These are phyloP conservation scores for Scopus umbretta DNA, from an alignment of 2,113 vertebrate genomes.

Conservation along the genomic window DNA sequence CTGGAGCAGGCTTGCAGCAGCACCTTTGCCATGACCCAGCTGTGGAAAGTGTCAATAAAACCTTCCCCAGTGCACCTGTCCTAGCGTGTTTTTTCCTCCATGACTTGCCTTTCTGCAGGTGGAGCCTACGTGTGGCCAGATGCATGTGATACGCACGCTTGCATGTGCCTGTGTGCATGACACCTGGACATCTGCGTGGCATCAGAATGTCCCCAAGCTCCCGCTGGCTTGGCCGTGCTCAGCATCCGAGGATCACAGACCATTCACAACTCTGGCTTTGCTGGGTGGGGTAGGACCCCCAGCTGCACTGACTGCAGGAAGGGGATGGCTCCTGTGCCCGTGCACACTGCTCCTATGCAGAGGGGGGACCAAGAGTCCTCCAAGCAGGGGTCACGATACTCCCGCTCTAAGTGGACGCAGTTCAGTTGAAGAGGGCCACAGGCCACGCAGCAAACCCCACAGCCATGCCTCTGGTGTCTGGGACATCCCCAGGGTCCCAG, in stretches of 20 bases:
- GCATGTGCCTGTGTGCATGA: fast-evolving
- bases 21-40: not conserved
- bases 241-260: not conserved
- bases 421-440: not conserved
- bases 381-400: not conserved
- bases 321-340: fast-evolving
- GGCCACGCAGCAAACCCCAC: not conserved
- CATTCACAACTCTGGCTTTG: not conserved
- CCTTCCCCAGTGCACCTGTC: not conserved
- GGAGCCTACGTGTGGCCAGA: fast-evolving
- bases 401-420: not conserved
- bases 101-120: not conserved
- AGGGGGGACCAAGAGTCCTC: not conserved
- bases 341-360: not conserved
- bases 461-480: too few species aligned
- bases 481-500: not conserved
- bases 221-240: fast-evolving
- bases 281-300: fast-evolving
- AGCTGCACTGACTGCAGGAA: not conserved
- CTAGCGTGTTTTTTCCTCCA: not conserved
- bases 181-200: fast-evolving
- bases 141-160: fast-evolving
- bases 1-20: not conserved
- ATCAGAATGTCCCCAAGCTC: not conserved
- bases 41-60: conserved; percentile 13